Conservation (phyloP, 2,888 invertebrate species). For the Pristionchus maxplancki region DNA sequence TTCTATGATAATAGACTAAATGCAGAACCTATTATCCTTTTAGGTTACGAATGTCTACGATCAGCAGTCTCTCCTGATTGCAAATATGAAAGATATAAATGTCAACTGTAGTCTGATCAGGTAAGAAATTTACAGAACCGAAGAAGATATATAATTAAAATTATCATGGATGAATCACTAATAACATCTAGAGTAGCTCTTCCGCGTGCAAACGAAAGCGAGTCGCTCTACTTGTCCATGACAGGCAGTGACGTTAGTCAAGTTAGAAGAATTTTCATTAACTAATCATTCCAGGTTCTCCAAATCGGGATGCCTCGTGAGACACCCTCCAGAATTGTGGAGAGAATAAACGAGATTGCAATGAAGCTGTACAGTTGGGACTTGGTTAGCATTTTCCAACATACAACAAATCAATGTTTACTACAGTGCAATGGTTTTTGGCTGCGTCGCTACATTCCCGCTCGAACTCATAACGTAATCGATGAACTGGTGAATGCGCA, state of each 20-base stretch:
- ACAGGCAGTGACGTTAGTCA: not conserved
- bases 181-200: not conserved
- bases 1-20: no score
- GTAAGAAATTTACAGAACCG: not conserved
- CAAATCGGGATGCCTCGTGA: slow-evolving; percentile 27
- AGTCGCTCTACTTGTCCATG: not conserved
- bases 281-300: not conserved
- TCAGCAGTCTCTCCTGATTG: not conserved
- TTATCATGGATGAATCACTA: no score
- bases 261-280: not conserved
- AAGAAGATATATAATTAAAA: no score
- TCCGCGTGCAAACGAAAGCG: not conserved
- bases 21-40: not conserved
- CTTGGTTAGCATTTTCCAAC: no score
- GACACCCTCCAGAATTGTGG: not conserved
- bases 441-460: not conserved
- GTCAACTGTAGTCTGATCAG: not conserved
- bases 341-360: not conserved
- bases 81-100: not conserved
- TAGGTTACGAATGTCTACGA: not conserved
- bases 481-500: not conserved
- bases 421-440: not conserved
- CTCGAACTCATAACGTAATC: not conserved
- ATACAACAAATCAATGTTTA: no score
- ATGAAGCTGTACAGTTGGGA: slow-evolving; percentile 4